Percentiles rank a stretch among this genome's conserved stretches.
Conservation (phyloP, 1,140 invertebrate genomes). For the Leptinotarsa lineolata region DNA sequence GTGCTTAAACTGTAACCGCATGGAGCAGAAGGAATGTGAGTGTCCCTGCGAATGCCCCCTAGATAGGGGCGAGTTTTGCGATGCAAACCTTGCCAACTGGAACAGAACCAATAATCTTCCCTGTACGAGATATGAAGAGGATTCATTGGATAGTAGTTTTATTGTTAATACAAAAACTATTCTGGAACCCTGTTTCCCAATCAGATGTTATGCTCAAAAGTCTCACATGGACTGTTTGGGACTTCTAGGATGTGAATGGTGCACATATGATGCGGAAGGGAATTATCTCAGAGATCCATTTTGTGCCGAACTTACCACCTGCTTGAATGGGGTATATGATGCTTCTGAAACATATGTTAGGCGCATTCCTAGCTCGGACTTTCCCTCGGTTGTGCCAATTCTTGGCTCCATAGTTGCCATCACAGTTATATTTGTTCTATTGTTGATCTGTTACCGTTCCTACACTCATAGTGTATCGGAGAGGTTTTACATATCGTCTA, state of each 20-base stretch:
- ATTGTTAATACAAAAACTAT: conserved; percentile 59
- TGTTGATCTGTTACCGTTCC: conserved; percentile 69
- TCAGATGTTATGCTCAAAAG: conserved; percentile 78
- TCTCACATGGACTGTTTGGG: conserved; percentile 80
- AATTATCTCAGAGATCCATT: conserved; percentile 72
- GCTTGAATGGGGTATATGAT: conserved; percentile 85
- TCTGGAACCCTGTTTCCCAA: conserved; percentile 69
- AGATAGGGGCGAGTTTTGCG: conserved; percentile 57
- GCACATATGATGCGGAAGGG: conserved; percentile 77
- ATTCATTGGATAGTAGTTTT: conserved; percentile 49
- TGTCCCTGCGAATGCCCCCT: conserved; percentile 93
- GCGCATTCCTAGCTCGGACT: conserved; percentile 48
- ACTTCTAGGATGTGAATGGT: conserved; percentile 90
- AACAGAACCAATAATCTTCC: conserved; percentile 39
- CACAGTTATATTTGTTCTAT: conserved; percentile 64
- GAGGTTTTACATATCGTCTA: conserved; percentile 59
- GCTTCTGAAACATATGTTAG: conserved; percentile 78
- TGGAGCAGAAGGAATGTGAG: conserved; percentile 94
- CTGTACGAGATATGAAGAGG: conserved; percentile 34
- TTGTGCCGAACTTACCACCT: conserved; percentile 77
- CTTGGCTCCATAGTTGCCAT: conserved; percentile 66
- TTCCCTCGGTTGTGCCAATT: conserved; percentile 67
- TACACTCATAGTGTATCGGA: conserved; percentile 62
- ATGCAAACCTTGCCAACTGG: conserved; percentile 21
- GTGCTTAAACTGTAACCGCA: conserved; percentile 90